Percentiles rank a stretch among this genome's conserved stretches.
phyloP scores from a whole-genome alignment of 2,797 vertebrate species.

The Calcarius lapponicus region DNA sequence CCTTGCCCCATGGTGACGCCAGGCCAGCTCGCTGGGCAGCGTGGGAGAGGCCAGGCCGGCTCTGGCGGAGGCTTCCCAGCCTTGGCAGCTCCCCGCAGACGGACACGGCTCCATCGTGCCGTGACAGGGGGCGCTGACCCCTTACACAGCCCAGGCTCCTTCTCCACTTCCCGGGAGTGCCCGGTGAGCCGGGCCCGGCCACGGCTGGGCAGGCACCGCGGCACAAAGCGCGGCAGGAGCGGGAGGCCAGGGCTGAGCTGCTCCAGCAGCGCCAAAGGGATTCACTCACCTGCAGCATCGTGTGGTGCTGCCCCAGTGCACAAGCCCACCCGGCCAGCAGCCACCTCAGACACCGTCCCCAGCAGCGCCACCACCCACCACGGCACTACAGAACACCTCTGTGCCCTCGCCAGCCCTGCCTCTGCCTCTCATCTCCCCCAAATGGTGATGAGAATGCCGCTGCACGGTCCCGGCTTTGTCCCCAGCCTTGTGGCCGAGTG shows the following conservation, averaged over 20 bases:
- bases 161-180: not conserved
- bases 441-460: rapidly evolving
- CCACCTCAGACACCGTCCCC: not conserved
- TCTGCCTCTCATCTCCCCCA: not conserved
- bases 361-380: not conserved
- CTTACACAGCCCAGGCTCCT: not conserved
- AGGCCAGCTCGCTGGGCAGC: rapidly evolving
- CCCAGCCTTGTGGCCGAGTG: not conserved
- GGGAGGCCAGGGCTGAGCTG: not conserved
- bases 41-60: not conserved
- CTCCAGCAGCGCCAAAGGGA: not conserved
- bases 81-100: not conserved
- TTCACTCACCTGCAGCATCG: not conserved
- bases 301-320: not conserved
- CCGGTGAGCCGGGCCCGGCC: rapidly evolving
- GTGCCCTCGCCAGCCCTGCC: not conserved
- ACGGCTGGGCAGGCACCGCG: not conserved
- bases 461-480: rapidly evolving
- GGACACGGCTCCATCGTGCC: rapidly evolving
- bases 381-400: not conserved
- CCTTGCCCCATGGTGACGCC: rapidly evolving
- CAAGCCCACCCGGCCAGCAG: rapidly evolving
- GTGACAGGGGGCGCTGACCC: not conserved
- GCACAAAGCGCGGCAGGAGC: not conserved
- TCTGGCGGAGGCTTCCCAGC: rapidly evolving